phyloP scores from a whole-genome alignment of 53 echinoderm and acorn worm genomes.

The Astropecten irregularis region DNA sequence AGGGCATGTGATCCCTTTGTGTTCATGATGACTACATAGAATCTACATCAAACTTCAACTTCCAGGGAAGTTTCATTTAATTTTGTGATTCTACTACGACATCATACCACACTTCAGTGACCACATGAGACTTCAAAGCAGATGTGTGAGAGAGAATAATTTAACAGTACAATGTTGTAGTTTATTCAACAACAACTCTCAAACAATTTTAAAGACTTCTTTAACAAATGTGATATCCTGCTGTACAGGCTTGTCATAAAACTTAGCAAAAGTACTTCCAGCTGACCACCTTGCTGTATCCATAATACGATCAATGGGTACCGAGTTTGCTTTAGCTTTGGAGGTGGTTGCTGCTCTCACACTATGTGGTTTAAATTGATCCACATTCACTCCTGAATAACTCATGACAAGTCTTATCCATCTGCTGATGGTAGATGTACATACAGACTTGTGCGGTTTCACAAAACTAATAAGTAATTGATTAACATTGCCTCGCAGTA shows the following conservation, averaged over 20 bases:
- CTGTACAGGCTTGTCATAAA: constrained; percentile 29
- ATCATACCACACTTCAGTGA: background rate
- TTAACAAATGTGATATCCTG: no score
- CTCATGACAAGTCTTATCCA: constrained; percentile 21
- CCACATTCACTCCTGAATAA: background rate
- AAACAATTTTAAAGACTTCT: no score
- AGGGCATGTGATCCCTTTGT: background rate
- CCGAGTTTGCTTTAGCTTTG: constrained; percentile 2
- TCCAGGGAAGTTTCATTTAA: constrained; percentile 1
- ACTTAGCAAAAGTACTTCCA: constrained; percentile 28
- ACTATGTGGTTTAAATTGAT: constrained; percentile 36
- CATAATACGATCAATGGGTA: constrained; percentile 28
- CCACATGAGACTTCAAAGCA: constrained; percentile 26
- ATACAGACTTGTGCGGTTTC: no score
- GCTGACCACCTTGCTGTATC: constrained; percentile 20
- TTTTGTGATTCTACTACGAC: background rate
- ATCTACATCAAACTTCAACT: constrained; percentile 26
- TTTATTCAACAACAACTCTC: background rate
- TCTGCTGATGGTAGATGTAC: constrained; percentile 34
- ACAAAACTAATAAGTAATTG: no score
- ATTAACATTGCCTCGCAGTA: no score
- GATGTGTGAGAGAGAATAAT: constrained; percentile 18
- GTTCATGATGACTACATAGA: background rate
- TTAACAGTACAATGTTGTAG: background rate
- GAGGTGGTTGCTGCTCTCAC: constrained; percentile 32